Evolutionary conservation across 2,113 vertebrate species (phyloP).

Genomic region (Myodes glareolus): DNA sequence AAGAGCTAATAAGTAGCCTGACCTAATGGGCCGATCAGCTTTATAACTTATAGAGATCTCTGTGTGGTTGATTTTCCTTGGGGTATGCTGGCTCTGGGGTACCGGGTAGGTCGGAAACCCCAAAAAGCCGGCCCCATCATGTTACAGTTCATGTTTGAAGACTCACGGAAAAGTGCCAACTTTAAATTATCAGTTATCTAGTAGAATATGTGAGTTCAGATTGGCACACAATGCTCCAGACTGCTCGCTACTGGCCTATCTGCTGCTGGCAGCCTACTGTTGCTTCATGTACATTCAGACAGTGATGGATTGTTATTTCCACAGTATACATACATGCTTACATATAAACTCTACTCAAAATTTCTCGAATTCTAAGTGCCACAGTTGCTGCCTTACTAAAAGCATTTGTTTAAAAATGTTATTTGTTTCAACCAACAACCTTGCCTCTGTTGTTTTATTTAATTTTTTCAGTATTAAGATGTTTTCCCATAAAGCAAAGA

Average conservation of each 20-base stretch:
- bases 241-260: neutral
- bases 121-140: too few relatives aligned
- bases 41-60: too few relatives aligned
- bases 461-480: neutral
- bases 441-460: neutral
- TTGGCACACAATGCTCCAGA: neutral
- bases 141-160: neutral
- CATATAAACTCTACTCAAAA: neutral
- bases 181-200: neutral
- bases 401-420: constrained; percentile 12
- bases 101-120: too few relatives aligned
- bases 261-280: neutral
- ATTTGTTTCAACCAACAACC: neutral
- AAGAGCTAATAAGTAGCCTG: too few relatives aligned
- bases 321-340: neutral
- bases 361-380: neutral
- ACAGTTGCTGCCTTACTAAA: neutral
- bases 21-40: too few relatives aligned
- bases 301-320: neutral
- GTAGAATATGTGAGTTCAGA: neutral
- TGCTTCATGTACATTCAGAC: neutral
- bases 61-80: too few relatives aligned
- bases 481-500: too few relatives aligned
- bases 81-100: too few relatives aligned
- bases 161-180: neutral